Evolutionary conservation across 2,888 invertebrate genomes (phyloP).

Genomic region (Stegophylla sp.): DNA sequence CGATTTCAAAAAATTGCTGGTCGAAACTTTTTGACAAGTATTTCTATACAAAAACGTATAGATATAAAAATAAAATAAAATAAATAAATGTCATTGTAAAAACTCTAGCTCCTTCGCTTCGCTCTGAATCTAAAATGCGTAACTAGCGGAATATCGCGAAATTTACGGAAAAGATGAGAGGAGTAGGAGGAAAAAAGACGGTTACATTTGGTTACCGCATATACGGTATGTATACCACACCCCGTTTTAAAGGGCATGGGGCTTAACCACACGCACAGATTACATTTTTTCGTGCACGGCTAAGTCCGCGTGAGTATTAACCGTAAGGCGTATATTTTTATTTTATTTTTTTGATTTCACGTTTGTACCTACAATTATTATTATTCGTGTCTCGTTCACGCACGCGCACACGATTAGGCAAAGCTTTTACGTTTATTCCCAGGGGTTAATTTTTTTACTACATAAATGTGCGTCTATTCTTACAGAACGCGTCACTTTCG

Average conservation of each 20-base stretch:
- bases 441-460: constrained; percentile 3
- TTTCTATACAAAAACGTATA: too few species aligned
- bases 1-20: too few species aligned
- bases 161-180: neutral
- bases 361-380: constrained; percentile 25
- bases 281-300: constrained; percentile 23
- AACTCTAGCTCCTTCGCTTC: too few species aligned
- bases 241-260: neutral
- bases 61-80: too few species aligned
- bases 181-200: neutral
- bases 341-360: neutral
- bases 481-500: neutral
- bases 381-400: constrained; percentile 32
- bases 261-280: constrained; percentile 27
- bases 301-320: constrained; percentile 31
- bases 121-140: too few species aligned
- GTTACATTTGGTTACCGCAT: neutral
- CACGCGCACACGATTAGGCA: neutral
- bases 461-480: neutral
- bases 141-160: neutral
- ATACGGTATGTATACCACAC: too few species aligned
- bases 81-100: too few species aligned
- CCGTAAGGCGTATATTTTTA: constrained; percentile 14
- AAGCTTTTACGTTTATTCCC: too few species aligned
- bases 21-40: too few species aligned